These are phyloP conservation scores for Percina caprodes DNA, from an alignment of 2,113 vertebrate genomes.

Conservation along the genomic window DNA sequence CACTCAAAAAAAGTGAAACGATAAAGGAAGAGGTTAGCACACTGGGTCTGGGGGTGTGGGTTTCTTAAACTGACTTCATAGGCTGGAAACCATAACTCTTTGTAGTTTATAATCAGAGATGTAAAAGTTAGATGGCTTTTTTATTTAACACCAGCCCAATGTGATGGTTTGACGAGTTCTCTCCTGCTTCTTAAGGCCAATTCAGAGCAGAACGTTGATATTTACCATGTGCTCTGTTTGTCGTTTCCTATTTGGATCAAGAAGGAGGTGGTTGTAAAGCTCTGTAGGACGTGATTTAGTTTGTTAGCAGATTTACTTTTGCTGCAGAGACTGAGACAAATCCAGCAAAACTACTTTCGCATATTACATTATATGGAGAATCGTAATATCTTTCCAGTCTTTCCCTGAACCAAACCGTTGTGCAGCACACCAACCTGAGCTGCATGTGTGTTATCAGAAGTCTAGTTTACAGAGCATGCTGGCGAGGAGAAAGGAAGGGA, in stretches of 20 bases:
- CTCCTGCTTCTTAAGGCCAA: neutral
- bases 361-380: neutral
- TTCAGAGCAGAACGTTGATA: conserved; percentile 22
- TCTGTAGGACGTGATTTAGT: neutral
- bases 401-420: neutral
- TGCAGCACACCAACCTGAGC: neutral
- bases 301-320: neutral
- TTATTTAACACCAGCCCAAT: neutral
- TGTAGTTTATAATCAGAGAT: conserved; percentile 54
- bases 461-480: conserved; percentile 37
- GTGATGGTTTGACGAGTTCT: neutral
- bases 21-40: conserved; percentile 34
- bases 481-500: conserved; percentile 29
- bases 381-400: neutral
- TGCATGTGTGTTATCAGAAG: conserved; percentile 47
- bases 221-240: conserved; percentile 9
- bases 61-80: conserved; percentile 26
- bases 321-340: neutral
- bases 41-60: neutral
- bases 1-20: conserved; percentile 44
- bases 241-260: conserved; percentile 19
- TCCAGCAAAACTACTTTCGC: neutral
- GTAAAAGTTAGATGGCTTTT: conserved; percentile 11
- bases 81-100: conserved; percentile 47
- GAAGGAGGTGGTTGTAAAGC: neutral